phyloP scores from a whole-genome alignment of 2,797 vertebrate species.

The Masticophis lateralis region DNA sequence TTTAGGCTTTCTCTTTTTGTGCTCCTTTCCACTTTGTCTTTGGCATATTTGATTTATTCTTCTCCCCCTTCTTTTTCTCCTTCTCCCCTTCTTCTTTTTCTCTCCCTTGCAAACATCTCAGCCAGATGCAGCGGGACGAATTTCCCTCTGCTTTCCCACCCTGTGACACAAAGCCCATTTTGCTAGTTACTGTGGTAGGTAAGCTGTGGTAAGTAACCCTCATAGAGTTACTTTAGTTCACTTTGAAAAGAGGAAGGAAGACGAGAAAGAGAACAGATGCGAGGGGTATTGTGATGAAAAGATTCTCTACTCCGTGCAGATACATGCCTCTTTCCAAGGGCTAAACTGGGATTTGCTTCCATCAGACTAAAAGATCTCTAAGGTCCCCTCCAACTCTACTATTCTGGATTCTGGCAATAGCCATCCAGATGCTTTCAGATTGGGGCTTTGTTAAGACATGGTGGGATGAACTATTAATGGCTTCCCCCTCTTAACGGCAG shows the following conservation, averaged over 20 bases:
- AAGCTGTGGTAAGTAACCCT: no score
- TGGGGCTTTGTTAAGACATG: neutral
- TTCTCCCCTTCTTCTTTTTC: neutral
- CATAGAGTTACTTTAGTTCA: neutral
- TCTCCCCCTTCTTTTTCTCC: neutral
- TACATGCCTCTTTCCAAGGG: neutral
- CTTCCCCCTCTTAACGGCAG: neutral
- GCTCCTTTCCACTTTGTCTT: neutral
- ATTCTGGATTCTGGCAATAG: neutral
- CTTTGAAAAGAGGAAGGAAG: neutral
- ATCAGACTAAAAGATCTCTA: neutral
- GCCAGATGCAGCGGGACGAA: neutral
- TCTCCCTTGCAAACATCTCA: neutral
- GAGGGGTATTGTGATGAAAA: neutral
- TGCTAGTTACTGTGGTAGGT: neutral
- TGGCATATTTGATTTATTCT: neutral
- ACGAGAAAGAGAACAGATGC: neutral
- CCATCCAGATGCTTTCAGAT: neutral
- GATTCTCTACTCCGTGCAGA: neutral
- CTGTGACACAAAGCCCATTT: neutral
- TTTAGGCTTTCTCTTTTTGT: neutral
- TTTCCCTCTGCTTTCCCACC: neutral
- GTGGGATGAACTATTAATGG: neutral
- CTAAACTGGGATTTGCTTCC: neutral
- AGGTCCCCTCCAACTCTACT: neutral